Evolutionary conservation across 2,113 vertebrate genomes (phyloP), one percentile per base, ranked within the genome.

Genomic region (Osmerus mordax): DNA sequence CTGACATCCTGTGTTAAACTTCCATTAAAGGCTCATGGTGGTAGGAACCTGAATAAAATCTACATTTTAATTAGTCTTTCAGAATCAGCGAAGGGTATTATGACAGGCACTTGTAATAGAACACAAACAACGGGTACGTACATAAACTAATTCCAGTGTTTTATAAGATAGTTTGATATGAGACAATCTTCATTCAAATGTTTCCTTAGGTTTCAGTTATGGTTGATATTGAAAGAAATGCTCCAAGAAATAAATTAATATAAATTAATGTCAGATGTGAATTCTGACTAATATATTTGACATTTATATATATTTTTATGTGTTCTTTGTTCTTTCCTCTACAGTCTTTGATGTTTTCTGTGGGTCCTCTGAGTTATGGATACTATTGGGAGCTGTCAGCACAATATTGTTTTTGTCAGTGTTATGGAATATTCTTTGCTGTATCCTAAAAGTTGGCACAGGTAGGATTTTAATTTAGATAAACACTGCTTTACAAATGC

Each of bases 1-100:
- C 82, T 76, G 74, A 87, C 87, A 87, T 90, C 88, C 89, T 90
- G 87, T 82, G 28, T 59, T 11, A 51, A 67, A 62, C 47, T 56
- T 51, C 16, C 59, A 47, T 61, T 47, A 67, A 55, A 67, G 36
- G 36, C 14, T 25, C 25, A 56, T n/a, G 2, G 54, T 56, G 54
- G 54, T 5, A 56, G 54, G 54, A 56, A 36, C 29, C 14, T 63
- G 13, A 47, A 47, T 47, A 47, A 47, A 36, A 47, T 47, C 9
- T 12, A 11, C 5, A 25, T 41, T 54, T 54, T 9, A 2, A 60
- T 23, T 14, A 36, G 13, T 14, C 9, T 7, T 18, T 60, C 65
- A 18, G 71, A 51, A 52, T n/a, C 6, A 32, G 12, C 4, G 19
- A 61, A 54, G 28, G 32, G 7, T 47, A 36, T 7, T 23, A 86